Evolutionary conservation across 2,113 vertebrate genomes (phyloP).

Genomic region (Tychaedon coryphoeus): DNA sequence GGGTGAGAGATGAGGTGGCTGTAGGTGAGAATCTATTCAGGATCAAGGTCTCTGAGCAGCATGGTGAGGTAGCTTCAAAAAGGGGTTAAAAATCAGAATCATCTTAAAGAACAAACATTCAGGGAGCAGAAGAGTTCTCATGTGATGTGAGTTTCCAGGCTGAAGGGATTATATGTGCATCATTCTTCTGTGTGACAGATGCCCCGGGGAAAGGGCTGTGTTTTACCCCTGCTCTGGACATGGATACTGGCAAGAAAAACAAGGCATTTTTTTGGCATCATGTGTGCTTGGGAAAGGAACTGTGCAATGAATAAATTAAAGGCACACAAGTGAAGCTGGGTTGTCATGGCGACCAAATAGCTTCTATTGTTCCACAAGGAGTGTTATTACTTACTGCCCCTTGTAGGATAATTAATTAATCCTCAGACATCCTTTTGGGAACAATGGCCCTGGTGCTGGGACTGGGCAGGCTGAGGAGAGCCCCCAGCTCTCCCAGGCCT

Average conservation of each 20-base stretch:
- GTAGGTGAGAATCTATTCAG: not conserved
- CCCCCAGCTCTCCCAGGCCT: not conserved
- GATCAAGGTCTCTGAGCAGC: not conserved
- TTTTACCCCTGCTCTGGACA: constrained; percentile 16
- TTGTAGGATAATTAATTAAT: constrained; percentile 65
- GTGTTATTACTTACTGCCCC: constrained; percentile 61
- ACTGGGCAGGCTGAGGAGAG: not conserved
- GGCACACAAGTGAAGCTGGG: constrained; percentile 22
- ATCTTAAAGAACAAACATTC: not conserved
- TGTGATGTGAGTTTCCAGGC: not conserved
- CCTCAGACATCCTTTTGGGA: constrained; percentile 40
- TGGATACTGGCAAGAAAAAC: constrained; percentile 27
- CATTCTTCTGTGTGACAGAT: not conserved
- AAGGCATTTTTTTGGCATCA: constrained; percentile 30
- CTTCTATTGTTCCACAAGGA: constrained; percentile 52
- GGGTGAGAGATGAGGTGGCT: not conserved
- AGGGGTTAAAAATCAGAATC: not conserved
- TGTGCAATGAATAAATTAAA: constrained; percentile 63
- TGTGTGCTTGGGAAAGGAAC: constrained; percentile 11
- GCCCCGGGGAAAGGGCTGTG: not conserved
- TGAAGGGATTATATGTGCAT: not conserved
- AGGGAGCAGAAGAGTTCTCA: not conserved
- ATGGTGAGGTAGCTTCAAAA: not conserved
- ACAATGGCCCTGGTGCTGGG: constrained; percentile 2
- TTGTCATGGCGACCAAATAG: constrained; percentile 44